Conservation (phyloP, 2,797 vertebrate species). For the Coreius guichenoti region DNA sequence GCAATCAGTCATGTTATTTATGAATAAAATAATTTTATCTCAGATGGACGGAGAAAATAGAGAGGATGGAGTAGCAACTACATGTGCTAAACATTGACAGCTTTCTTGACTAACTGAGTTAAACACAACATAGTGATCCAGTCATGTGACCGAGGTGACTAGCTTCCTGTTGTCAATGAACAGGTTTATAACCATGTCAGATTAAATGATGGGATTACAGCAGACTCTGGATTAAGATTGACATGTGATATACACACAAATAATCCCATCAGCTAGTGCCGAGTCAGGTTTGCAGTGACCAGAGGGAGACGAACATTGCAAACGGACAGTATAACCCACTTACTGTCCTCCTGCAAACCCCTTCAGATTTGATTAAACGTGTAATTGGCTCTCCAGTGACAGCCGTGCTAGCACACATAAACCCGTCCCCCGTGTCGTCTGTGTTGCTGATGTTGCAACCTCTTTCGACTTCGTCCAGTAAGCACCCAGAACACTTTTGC, state of each 20-base stretch:
- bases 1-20: not conserved
- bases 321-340: not conserved
- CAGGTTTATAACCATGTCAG: conserved; percentile 64
- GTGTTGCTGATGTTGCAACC: not conserved
- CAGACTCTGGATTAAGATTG: conserved; percentile 73
- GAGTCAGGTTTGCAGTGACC: conserved; percentile 57
- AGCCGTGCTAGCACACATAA: not conserved
- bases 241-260: conserved; percentile 63
- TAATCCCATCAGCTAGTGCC: conserved; percentile 77
- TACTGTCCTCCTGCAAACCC: not conserved
- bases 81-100: not conserved
- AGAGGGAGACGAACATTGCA: conserved; percentile 52
- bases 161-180: conserved; percentile 69
- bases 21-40: not conserved
- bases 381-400: not conserved
- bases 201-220: conserved; percentile 73
- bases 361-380: conserved; percentile 7
- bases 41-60: not conserved
- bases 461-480: not conserved
- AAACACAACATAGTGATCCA: conserved; percentile 61
- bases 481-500: not conserved
- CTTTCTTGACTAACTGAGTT: conserved; percentile 48
- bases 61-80: no score
- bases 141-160: conserved; percentile 59
- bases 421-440: not conserved